These are phyloP conservation scores for Lepilemur septentrionalis DNA, from an alignment of 2,797 vertebrate genomes.

Conservation along the genomic window DNA sequence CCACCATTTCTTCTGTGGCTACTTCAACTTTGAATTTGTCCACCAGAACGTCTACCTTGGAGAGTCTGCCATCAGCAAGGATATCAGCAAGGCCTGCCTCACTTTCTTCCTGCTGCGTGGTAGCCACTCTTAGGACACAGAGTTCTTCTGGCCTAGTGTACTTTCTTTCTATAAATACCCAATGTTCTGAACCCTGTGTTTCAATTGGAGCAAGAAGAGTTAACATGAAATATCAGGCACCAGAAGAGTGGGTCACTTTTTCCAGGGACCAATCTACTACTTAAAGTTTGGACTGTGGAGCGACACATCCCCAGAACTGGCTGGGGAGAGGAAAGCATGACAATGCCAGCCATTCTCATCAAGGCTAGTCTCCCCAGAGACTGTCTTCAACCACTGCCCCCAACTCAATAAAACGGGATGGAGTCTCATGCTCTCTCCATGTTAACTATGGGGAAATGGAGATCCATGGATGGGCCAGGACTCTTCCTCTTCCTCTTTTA, in stretches of 20 bases:
- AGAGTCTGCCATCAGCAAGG: constrained; percentile 71
- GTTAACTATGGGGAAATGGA: neutral
- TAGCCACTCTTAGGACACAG: constrained; percentile 79
- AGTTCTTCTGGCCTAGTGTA: constrained; percentile 88
- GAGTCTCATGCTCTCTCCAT: neutral
- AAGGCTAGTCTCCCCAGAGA: neutral
- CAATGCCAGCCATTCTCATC: neutral
- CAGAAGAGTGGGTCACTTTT: neutral
- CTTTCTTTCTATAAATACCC: constrained; percentile 99
- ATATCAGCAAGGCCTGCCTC: constrained; percentile 70
- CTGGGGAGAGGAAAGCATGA: neutral
- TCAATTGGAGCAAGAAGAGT: constrained; percentile 97
- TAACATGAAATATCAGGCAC: constrained; percentile 86
- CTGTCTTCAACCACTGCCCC: neutral
- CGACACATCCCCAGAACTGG: neutral
- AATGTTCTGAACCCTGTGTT: constrained; percentile 98
- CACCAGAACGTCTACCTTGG: constrained; percentile 74
- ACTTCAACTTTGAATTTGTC: constrained; percentile 80
- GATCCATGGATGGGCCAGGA: neutral
- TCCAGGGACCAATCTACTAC: constrained; percentile 54
- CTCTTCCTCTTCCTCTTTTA: constrained; percentile 15
- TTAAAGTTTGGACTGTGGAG: neutral
- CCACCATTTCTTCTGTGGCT: constrained; percentile 79
- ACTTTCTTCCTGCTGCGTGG: constrained; percentile 79
- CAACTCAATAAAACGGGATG: neutral